phyloP scores from a whole-genome alignment of 2,113 vertebrate species.

The Pyxicephalus adspersus region DNA sequence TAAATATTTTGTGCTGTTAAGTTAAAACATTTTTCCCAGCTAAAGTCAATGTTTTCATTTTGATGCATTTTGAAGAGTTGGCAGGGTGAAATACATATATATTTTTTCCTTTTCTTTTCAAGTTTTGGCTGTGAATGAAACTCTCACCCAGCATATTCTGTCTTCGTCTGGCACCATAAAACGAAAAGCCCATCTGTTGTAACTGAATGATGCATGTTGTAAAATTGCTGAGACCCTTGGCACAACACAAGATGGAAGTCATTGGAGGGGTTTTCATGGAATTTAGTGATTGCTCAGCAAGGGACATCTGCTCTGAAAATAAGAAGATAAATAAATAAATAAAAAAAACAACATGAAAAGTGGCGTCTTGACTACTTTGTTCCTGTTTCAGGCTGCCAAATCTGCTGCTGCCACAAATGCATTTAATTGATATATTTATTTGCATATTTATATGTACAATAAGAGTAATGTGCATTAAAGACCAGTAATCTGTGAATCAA shows the following conservation, averaged over 20 bases:
- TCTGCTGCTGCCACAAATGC: neutral
- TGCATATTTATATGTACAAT: too few species aligned
- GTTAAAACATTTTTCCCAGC: constrained; percentile 18
- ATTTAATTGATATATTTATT: too few species aligned
- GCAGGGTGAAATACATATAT: neutral
- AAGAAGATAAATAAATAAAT: constrained; percentile 24
- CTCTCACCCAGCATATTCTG: constrained; percentile 43
- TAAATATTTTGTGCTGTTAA: constrained; percentile 25
- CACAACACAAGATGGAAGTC: constrained; percentile 35
- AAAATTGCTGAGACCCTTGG: constrained; percentile 52
- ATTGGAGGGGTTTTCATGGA: constrained; percentile 39
- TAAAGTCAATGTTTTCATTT: constrained; percentile 44
- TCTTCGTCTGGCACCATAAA: constrained; percentile 51
- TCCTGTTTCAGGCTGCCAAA: constrained; percentile 4
- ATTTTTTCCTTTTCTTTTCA: constrained; percentile 1
- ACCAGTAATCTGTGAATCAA: too few species aligned
- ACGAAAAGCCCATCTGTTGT: constrained; percentile 48
- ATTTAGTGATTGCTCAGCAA: constrained; percentile 29
- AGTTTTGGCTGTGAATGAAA: constrained; percentile 26
- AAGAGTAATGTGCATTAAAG: too few species aligned
- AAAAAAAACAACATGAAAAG: neutral
- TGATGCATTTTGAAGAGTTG: constrained; percentile 9
- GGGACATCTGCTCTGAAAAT: constrained; percentile 48
- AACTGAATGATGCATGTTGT: constrained; percentile 44
- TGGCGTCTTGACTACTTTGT: neutral